Base-by-base conservation (phyloP, 2,797 vertebrate genomes). In the Premnoplex brunnescens region DNA sequence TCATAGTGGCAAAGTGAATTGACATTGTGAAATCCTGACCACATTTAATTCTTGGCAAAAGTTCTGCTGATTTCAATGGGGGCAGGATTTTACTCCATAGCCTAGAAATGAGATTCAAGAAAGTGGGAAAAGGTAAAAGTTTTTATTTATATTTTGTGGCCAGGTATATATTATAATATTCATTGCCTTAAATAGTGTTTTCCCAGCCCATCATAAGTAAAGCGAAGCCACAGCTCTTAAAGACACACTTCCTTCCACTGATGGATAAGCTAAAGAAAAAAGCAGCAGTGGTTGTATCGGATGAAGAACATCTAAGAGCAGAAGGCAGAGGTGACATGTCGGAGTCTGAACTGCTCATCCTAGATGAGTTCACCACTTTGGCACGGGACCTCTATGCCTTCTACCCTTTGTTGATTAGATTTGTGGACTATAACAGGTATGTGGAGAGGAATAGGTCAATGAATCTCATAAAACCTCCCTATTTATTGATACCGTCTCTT, bases 221-320 rank as follows among this genome's bases (percentile, higher is more conserved):
- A 97, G 99, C 98, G 85, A 98, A 98, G 93, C 97, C 98, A 34
- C 98, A 99, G 92, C 98, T 99, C 58, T 97, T 99, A 84, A 99
- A 99, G 98, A 99, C 98, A 22, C 99, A 99, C 96, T 99, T 99
- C 97, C 98, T 99, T 93, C 99, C 99, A 51, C 94, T 99, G 94
- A 99, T 99, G 99, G 99, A 99, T 97, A 99, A 99, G 93, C 98
- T 99, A 85, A 99, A 99, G 97, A 99, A 99, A 98, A 99, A 99
- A 97, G 98, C 99, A 28, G 99, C 98, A 10, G 98, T 98, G 49
- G 99, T 99, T 68, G 98, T 99, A 51, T 97, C 98, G 90, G 99
- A 99, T 82, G 99, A 99, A 97, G 99, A 99, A 63, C 98, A 99
- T n/a, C 98, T 99, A 95, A 99, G 98, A 96, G 98, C 98, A 0